Conservation (phyloP, 2,888 invertebrate genomes). For the Protophormia terraenovae region DNA sequence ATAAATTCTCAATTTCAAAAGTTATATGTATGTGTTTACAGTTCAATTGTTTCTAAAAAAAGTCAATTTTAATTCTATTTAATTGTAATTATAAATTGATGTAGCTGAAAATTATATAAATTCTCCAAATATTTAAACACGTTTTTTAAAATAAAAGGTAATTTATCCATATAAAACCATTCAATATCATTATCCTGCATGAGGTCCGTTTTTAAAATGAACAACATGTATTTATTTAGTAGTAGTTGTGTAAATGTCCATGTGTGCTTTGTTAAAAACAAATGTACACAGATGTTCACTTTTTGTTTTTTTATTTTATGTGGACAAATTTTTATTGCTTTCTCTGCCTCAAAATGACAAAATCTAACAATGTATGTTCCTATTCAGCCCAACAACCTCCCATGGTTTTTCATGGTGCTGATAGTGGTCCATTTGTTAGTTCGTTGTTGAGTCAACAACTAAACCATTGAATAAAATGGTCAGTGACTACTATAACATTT, state of each 20-base stretch:
- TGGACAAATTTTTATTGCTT: conserved; percentile 44
- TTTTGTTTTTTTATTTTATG: conserved; percentile 32
- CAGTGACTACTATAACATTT: conserved; percentile 53
- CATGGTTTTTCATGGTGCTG: conserved; percentile 37
- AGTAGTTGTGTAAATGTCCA: conserved; percentile 7
- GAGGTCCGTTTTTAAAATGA: conserved; percentile 52
- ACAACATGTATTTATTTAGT: conserved; percentile 12
- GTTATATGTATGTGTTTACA: neutral
- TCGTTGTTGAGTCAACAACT: conserved; percentile 39
- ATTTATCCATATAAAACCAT: conserved; percentile 20
- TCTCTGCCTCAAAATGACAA: neutral
- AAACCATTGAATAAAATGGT: conserved; percentile 27
- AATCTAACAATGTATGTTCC: conserved; percentile 38
- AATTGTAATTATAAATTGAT: conserved; percentile 38
- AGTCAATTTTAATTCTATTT: neutral
- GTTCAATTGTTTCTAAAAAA: neutral
- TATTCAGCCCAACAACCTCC: neutral
- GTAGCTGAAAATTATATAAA: conserved; percentile 35
- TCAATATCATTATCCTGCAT: conserved; percentile 21
- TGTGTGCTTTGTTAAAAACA: neutral
- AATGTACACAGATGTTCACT: conserved; percentile 42
- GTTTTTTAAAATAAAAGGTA: conserved; percentile 2
- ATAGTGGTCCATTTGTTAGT: neutral
- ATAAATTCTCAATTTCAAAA: neutral
- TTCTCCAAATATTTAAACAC: conserved; percentile 47